These are phyloP conservation scores for Chrysotoxum bicinctum DNA, from an alignment of 2,888 invertebrate genomes.

Conservation along the genomic window DNA sequence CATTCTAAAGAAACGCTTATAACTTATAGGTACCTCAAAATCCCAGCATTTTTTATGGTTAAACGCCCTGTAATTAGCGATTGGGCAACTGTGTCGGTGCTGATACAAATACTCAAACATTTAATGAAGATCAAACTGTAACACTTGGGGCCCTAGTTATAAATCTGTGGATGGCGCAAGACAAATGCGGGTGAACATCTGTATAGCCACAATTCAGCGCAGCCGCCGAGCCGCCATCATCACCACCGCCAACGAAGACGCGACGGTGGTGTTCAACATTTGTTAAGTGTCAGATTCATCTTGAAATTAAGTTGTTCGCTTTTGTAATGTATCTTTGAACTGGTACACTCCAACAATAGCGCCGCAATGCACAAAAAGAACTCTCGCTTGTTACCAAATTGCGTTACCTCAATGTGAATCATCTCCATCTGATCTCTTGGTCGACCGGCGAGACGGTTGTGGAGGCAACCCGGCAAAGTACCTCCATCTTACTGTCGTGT, in stretches of 20 bases:
- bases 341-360: conserved; percentile 58
- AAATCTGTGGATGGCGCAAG: conserved; percentile 50
- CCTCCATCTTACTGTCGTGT: conserved; percentile 1
- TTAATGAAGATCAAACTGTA: conserved; percentile 48
- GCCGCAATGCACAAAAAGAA: conserved; percentile 57
- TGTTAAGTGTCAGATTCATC: conserved; percentile 73
- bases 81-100: conserved; percentile 29
- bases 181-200: conserved; percentile 44
- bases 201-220: not conserved
- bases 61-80: conserved; percentile 20
- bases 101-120: not conserved
- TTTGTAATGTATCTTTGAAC: conserved; percentile 69
- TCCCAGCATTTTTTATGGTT: not conserved
- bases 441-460: not conserved
- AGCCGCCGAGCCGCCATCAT: not conserved
- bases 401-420: conserved; percentile 69
- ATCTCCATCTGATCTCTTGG: conserved; percentile 47
- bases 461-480: not conserved
- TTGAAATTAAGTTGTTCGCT: conserved; percentile 73
- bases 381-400: conserved; percentile 60
- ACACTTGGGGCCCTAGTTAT: conserved; percentile 32
- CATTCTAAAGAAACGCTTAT: not conserved
- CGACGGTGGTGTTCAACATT: conserved; percentile 66
- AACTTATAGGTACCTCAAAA: not conserved
- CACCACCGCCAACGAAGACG: not conserved